Evolutionary conservation across 2,797 vertebrate species (phyloP).

Genomic region (Zenarchopterus dispar): DNA sequence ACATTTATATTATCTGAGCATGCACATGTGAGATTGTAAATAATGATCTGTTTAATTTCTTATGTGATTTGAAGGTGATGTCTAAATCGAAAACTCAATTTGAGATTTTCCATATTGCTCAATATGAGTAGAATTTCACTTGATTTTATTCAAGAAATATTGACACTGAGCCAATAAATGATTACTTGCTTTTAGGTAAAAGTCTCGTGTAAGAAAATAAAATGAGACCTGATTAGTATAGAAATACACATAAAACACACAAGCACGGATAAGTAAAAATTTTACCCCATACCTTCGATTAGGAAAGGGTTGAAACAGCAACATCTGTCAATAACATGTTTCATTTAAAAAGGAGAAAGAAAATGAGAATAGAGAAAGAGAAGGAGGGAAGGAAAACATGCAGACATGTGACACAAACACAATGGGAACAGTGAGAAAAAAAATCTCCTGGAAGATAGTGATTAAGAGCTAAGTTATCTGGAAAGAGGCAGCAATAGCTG

Average conservation of each 20-base stretch:
- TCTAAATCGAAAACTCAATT: too few relatives aligned
- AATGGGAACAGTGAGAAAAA: not conserved
- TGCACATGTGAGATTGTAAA: conserved; percentile 33
- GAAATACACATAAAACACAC: too few relatives aligned
- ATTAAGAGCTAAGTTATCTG: conserved; percentile 26
- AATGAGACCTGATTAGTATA: too few relatives aligned
- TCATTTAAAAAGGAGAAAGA: not conserved
- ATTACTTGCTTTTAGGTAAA: too few relatives aligned
- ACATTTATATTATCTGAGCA: conserved; percentile 32
- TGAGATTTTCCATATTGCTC: too few relatives aligned
- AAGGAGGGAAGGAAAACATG: not conserved
- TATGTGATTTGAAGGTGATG: too few relatives aligned
- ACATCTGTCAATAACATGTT: not conserved
- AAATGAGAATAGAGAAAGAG: not conserved
- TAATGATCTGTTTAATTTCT: conserved; percentile 10
- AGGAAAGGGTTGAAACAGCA: not conserved
- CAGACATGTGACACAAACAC: not conserved
- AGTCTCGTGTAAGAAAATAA: too few relatives aligned
- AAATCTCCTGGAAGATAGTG: conserved; percentile 5
- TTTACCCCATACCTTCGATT: not conserved
- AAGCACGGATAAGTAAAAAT: conserved; percentile 4
- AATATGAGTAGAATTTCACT: too few relatives aligned
- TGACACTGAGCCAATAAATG: too few relatives aligned
- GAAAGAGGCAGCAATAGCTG: conserved; percentile 5
- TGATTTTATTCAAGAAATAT: too few relatives aligned